phyloP scores from a whole-genome alignment of 2,888 invertebrate genomes.

The Onchidella celtica region DNA sequence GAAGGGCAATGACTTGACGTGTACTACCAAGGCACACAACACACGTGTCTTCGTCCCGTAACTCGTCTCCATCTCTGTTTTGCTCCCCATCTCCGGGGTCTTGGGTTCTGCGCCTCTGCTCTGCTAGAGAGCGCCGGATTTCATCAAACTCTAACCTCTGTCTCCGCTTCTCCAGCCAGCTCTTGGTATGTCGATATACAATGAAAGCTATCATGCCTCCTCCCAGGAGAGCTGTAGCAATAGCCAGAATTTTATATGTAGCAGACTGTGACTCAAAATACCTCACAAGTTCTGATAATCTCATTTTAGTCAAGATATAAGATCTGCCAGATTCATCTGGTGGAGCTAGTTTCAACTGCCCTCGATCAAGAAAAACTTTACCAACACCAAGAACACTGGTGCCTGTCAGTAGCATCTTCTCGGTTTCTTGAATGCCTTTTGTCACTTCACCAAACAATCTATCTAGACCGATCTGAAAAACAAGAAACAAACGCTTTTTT shows the following conservation, averaged over 20 bases:
- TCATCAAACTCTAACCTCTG: constrained; percentile 53
- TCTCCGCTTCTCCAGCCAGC: constrained; percentile 53
- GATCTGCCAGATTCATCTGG: constrained; percentile 85
- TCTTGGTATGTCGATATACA: constrained; percentile 81
- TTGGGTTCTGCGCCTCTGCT: not conserved
- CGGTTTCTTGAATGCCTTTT: constrained; percentile 90
- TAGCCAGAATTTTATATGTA: constrained; percentile 81
- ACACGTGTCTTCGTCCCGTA: constrained; percentile 84
- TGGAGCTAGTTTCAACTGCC: constrained; percentile 85
- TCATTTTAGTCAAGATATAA: constrained; percentile 90
- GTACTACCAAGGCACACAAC: constrained; percentile 93
- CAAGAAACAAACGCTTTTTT: not conserved
- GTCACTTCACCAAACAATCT: constrained; percentile 88
- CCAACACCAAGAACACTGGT: constrained; percentile 90
- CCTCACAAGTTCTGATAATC: constrained; percentile 87
- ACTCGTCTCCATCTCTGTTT: constrained; percentile 3
- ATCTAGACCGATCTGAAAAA: constrained; percentile 89
- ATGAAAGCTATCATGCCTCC: constrained; percentile 82
- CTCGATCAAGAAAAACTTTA: constrained; percentile 85
- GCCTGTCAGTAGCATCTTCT: constrained; percentile 91
- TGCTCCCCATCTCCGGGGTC: not conserved
- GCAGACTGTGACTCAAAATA: constrained; percentile 87
- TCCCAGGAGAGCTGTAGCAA: constrained; percentile 84
- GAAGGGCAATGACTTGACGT: constrained; percentile 91
- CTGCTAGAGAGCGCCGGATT: constrained; percentile 44